Conservation (phyloP, 2,888 invertebrate species). For the Prenolepis imparis region DNA sequence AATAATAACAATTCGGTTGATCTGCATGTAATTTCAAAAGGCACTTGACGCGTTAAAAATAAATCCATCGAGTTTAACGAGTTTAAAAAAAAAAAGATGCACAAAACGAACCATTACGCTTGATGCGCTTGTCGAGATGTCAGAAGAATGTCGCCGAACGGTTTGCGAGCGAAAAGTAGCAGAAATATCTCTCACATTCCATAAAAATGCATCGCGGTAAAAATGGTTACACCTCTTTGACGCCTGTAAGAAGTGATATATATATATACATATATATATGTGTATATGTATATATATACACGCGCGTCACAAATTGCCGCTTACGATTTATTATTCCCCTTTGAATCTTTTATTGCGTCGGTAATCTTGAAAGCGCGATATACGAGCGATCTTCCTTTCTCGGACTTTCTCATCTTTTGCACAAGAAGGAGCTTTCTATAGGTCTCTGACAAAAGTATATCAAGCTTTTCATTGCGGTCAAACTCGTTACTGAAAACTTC, state of each 20-base stretch:
- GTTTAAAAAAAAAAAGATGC: slow-evolving; percentile 37
- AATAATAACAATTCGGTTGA: slow-evolving; percentile 53
- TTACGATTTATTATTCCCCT: slow-evolving; percentile 53
- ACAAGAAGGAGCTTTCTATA: not conserved
- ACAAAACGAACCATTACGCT: slow-evolving; percentile 7
- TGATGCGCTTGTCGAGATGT: slow-evolving; percentile 25
- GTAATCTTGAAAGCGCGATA: slow-evolving; percentile 35
- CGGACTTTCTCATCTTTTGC: not conserved
- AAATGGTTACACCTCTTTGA: slow-evolving; percentile 47
- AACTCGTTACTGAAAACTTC: slow-evolving; percentile 20
- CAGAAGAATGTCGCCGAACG: not conserved
- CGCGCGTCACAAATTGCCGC: slow-evolving; percentile 30
- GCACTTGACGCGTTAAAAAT: slow-evolving; percentile 55
- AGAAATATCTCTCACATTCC: slow-evolving; percentile 28
- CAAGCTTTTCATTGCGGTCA: not conserved
- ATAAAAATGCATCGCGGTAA: slow-evolving; percentile 38
- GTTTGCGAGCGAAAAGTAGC: slow-evolving; percentile 25
- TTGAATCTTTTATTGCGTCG: slow-evolving; percentile 16
- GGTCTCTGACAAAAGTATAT: slow-evolving; percentile 8
- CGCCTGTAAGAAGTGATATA: slow-evolving; percentile 31
- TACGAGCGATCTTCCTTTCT: slow-evolving; percentile 15
- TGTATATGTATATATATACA: not conserved
- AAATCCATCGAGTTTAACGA: slow-evolving; percentile 48
- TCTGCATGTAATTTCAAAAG: slow-evolving; percentile 54
- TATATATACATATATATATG: not conserved